A percentile compares a stretch with the other conserved stretches of the same genome.
phyloP scores from a whole-genome alignment of 2,797 vertebrate genomes.

The Gallirallus australis region DNA sequence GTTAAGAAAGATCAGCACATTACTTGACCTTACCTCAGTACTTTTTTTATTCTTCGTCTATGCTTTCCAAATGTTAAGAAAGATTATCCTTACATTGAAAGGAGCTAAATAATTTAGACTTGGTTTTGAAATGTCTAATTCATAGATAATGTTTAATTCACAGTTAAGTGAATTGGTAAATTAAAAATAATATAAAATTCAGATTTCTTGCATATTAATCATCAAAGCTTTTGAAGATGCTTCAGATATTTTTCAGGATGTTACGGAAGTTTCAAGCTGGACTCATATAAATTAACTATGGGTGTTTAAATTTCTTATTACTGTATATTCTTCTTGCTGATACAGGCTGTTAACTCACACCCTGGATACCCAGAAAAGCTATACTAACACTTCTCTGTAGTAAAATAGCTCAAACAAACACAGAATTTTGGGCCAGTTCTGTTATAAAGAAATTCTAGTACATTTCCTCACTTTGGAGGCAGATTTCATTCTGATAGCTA shows the following conservation, averaged over 20 bases:
- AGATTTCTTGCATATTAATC: background rate
- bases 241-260: background rate
- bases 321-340: background rate
- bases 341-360: background rate
- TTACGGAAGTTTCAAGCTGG: background rate
- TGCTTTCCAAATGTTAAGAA: background rate
- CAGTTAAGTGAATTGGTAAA: background rate
- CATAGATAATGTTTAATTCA: background rate
- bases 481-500: background rate
- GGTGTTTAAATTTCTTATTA: background rate
- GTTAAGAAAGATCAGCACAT: background rate
- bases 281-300: background rate
- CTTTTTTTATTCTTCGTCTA: background rate
- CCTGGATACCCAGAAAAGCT: background rate
- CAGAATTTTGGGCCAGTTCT: background rate
- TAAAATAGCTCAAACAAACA: background rate
- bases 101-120: background rate
- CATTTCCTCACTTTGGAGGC: background rate
- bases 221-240: background rate
- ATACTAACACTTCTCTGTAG: background rate
- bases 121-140: background rate
- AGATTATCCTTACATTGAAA: fast-evolving
- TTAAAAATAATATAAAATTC: background rate
- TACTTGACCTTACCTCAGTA: background rate
- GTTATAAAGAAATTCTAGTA: background rate